Evolutionary conservation across 1,140 invertebrate genomes (phyloP).

Genomic region (Trichomalopsis sarcophagae): DNA sequence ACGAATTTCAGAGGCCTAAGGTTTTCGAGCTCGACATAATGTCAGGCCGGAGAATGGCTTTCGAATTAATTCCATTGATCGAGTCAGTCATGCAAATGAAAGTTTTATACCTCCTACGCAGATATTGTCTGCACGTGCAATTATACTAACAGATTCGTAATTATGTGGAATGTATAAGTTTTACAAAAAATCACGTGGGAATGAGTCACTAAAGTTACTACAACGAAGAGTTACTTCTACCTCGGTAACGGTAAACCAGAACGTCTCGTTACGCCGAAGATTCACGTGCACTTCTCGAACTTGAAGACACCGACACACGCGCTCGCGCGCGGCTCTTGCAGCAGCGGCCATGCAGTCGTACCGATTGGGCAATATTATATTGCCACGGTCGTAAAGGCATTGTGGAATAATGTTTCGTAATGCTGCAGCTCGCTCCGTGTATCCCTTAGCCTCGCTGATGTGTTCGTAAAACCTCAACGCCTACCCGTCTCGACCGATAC

Average conservation of each 20-base stretch:
- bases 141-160: background rate
- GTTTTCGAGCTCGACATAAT: background rate
- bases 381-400: conserved; percentile 42
- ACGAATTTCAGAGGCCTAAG: too few species aligned
- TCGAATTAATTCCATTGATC: background rate
- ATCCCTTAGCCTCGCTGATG: background rate
- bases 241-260: background rate
- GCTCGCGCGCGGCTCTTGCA: conserved; percentile 8
- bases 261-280: conserved; percentile 12
- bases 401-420: conserved; percentile 47
- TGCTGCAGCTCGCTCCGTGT: background rate
- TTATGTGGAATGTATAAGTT: background rate
- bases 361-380: conserved; percentile 39
- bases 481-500: conserved; percentile 17
- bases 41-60: background rate
- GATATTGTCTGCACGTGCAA: background rate
- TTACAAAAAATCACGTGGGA: background rate
- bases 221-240: background rate
- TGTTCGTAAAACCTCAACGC: conserved; percentile 32
- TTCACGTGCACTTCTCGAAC: conserved; percentile 17
- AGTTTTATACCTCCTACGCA: background rate
- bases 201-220: background rate
- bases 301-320: background rate
- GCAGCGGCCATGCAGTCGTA: conserved; percentile 14
- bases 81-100: conserved; percentile 6